phyloP scores from a whole-genome alignment of 2,797 vertebrate species.

The Nannoperca australis region DNA sequence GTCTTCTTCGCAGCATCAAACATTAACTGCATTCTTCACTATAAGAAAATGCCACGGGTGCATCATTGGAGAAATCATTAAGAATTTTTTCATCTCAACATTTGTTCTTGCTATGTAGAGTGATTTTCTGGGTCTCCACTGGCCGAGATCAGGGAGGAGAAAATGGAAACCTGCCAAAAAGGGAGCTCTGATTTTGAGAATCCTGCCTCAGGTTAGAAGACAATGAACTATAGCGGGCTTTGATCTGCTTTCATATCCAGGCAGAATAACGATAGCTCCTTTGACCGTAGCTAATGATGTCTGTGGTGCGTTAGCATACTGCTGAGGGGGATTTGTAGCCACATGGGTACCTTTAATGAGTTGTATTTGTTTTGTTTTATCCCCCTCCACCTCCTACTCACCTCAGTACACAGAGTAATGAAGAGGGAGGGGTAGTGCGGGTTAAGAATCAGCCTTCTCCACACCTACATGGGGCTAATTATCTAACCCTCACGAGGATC shows the following conservation, averaged over 20 bases:
- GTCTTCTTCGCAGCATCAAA: constrained; percentile 61
- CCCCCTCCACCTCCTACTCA: constrained; percentile 70
- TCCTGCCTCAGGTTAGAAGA: constrained; percentile 75
- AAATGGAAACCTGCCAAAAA: constrained; percentile 72
- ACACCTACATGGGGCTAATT: constrained; percentile 77
- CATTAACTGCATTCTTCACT: constrained; percentile 31
- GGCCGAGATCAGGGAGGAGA: constrained; percentile 34
- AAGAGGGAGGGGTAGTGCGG: constrained; percentile 52
- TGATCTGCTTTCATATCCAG: constrained; percentile 80
- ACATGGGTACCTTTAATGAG: constrained; percentile 75
- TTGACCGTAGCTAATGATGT: constrained; percentile 74
- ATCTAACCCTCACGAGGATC: constrained; percentile 66
- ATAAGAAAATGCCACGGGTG: constrained; percentile 43
- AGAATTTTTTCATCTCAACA: constrained; percentile 51
- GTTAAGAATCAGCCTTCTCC: constrained; percentile 53
- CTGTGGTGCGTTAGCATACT: constrained; percentile 50
- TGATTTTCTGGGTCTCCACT: constrained; percentile 62
- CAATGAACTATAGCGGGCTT: constrained; percentile 63
- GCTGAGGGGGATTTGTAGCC: constrained; percentile 64
- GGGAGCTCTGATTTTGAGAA: constrained; percentile 65
- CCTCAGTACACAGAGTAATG: constrained; percentile 62
- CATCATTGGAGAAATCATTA: constrained; percentile 58
- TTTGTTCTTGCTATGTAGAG: constrained; percentile 42
- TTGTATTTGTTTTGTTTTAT: constrained; percentile 82
- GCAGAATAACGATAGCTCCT: constrained; percentile 73